phyloP scores from a whole-genome alignment of 1,140 invertebrate species.

The Drosophila nasuta region DNA sequence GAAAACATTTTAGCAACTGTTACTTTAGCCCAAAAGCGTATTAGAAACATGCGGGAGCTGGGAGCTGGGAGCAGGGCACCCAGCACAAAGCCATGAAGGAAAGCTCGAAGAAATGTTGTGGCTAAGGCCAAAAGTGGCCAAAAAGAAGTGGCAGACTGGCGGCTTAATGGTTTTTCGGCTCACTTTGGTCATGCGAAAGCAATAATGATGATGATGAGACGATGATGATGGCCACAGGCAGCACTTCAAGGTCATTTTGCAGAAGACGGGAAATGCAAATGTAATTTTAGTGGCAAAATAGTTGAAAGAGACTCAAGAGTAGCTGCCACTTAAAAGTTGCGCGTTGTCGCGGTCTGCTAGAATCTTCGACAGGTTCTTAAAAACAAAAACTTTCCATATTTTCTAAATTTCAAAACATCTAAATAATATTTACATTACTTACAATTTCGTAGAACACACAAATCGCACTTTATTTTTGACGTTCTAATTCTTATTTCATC shows the following conservation, averaged over 20 bases:
- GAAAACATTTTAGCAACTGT: constrained; percentile 84
- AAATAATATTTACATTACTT: too few species aligned
- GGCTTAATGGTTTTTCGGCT: constrained; percentile 42
- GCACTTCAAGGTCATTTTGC: constrained; percentile 33
- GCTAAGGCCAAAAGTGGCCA: constrained; percentile 43
- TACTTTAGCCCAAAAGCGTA: constrained; percentile 78
- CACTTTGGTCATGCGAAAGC: constrained; percentile 11
- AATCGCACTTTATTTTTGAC: too few species aligned
- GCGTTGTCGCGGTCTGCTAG: background rate
- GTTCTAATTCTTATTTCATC: too few species aligned
- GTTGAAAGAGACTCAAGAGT: background rate
- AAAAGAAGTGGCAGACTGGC: constrained; percentile 38
- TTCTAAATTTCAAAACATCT: too few species aligned
- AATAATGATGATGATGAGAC: constrained; percentile 2
- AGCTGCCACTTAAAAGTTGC: background rate
- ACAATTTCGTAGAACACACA: too few species aligned
- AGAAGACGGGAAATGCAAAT: constrained; percentile 38
- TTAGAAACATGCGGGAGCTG: constrained; percentile 57
- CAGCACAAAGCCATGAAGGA: background rate
- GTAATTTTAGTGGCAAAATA: constrained; percentile 21
- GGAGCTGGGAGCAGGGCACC: background rate
- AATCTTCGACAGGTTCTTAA: background rate
- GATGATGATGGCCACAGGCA: constrained; percentile 20
- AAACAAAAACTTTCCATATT: too few species aligned
- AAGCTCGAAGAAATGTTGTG: constrained; percentile 40